phyloP scores from a whole-genome alignment of 2,113 vertebrate genomes.

The Heptranchias perlo region DNA sequence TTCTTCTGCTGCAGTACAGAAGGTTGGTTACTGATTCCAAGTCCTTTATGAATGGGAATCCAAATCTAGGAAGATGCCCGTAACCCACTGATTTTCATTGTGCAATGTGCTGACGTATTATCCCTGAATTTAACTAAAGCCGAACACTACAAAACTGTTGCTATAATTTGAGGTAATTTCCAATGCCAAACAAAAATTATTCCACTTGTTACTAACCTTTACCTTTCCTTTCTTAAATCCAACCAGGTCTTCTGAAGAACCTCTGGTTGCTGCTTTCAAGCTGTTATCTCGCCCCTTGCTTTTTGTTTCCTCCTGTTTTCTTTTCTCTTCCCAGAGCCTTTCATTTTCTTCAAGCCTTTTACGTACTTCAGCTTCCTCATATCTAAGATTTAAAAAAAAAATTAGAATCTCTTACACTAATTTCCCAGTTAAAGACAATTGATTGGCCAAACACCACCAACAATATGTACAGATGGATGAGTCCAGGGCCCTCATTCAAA shows the following conservation, averaged over 20 bases:
- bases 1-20: background rate
- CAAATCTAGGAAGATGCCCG: background rate
- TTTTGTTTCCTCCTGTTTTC: conserved; percentile 64
- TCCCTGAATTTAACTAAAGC: background rate
- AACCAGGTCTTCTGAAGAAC: conserved; percentile 48
- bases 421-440: background rate
- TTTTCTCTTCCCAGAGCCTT: conserved; percentile 68
- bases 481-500: too few relatives aligned
- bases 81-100: background rate
- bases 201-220: conserved; percentile 48
- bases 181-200: background rate
- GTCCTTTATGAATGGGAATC: background rate
- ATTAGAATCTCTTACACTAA: background rate
- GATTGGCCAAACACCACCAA: background rate
- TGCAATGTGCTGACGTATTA: background rate
- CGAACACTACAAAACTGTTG: background rate
- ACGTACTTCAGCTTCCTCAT: conserved; percentile 93
- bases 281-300: conserved; percentile 49
- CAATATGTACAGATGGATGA: background rate
- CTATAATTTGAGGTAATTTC: background rate
- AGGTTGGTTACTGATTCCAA: background rate
- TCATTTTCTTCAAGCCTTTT: conserved; percentile 90
- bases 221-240: conserved; percentile 67
- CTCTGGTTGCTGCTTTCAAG: conserved; percentile 51
- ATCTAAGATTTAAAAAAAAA: conserved; percentile 58